phyloP scores from a whole-genome alignment of 2,888 invertebrate genomes.

The Aporophyla lueneburgensis region DNA sequence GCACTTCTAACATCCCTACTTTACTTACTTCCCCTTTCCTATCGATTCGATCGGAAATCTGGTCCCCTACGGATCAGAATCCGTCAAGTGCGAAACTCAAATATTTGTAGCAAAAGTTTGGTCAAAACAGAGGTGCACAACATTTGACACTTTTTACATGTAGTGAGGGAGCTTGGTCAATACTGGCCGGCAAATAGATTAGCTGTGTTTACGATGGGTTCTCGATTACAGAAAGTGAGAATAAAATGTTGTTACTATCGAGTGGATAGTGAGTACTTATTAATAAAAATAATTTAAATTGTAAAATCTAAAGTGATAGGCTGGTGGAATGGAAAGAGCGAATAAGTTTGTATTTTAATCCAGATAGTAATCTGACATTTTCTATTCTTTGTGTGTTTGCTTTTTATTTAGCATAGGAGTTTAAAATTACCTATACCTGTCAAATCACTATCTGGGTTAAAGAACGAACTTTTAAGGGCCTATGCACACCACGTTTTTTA shows the following conservation, averaged over 20 bases:
- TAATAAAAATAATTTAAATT: background rate
- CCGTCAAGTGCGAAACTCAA: constrained; percentile 77
- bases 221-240: constrained; percentile 56
- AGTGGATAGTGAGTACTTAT: background rate
- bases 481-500: too few relatives aligned
- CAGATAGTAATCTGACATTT: too few relatives aligned
- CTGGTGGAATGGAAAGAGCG: background rate
- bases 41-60: constrained; percentile 48
- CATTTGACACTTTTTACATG: constrained; percentile 78
- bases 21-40: constrained; percentile 17
- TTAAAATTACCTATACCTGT: too few relatives aligned
- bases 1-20: background rate
- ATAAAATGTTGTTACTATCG: background rate
- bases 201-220: constrained; percentile 67
- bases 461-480: too few relatives aligned
- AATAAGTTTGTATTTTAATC: too few relatives aligned
- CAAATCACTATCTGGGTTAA: too few relatives aligned
- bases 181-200: constrained; percentile 79
- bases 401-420: too few relatives aligned
- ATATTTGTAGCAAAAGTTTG: constrained; percentile 78
- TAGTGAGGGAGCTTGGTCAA: constrained; percentile 78
- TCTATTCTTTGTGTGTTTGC: too few relatives aligned
- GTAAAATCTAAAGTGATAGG: background rate
- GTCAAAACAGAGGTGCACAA: constrained; percentile 76
- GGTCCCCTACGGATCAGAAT: constrained; percentile 60